Evolutionary conservation across 2,888 invertebrate genomes (phyloP).

Genomic region (Leptogaster cylindrica): DNA sequence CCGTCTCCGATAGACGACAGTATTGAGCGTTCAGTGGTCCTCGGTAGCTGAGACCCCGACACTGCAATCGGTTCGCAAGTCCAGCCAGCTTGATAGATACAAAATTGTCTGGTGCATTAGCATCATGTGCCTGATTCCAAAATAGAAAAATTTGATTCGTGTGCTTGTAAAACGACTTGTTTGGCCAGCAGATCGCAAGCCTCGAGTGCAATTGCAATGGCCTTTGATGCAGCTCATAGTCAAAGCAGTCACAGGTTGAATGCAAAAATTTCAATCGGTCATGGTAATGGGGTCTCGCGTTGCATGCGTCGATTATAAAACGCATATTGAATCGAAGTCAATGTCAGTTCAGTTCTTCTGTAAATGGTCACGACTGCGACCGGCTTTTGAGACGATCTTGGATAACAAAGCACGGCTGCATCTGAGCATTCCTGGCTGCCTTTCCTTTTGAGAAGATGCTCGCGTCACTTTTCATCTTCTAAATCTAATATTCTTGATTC

Average conservation of each 20-base stretch:
- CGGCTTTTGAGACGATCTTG: no score
- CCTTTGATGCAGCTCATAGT: constrained; percentile 42
- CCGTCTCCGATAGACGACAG: constrained; percentile 1
- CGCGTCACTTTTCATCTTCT: no score
- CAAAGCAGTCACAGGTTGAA: constrained; percentile 45
- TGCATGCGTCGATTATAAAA: constrained; percentile 42
- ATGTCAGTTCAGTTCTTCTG: constrained; percentile 47
- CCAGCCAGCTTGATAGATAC: constrained; percentile 1
- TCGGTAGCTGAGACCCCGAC: no score
- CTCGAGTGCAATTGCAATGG: constrained; percentile 35
- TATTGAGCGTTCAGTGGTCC: background rate
- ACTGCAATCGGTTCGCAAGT: background rate
- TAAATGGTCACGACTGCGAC: constrained; percentile 44
- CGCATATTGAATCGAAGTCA: constrained; percentile 46
- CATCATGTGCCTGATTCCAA: constrained; percentile 1
- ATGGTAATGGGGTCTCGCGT: constrained; percentile 47
- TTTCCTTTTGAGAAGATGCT: no score
- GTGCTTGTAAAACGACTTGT: constrained; percentile 15
- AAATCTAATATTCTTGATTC: no score
- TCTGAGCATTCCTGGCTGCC: no score
- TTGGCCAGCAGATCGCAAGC: background rate
- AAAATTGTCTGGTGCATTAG: background rate
- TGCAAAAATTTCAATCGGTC: constrained; percentile 47
- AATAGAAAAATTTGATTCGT: constrained; percentile 25
- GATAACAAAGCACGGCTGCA: no score